Percentiles rank a stretch among this genome's conserved stretches.
Conservation (phyloP, 2,113 vertebrate genomes). For the Chamaea fasciata region DNA sequence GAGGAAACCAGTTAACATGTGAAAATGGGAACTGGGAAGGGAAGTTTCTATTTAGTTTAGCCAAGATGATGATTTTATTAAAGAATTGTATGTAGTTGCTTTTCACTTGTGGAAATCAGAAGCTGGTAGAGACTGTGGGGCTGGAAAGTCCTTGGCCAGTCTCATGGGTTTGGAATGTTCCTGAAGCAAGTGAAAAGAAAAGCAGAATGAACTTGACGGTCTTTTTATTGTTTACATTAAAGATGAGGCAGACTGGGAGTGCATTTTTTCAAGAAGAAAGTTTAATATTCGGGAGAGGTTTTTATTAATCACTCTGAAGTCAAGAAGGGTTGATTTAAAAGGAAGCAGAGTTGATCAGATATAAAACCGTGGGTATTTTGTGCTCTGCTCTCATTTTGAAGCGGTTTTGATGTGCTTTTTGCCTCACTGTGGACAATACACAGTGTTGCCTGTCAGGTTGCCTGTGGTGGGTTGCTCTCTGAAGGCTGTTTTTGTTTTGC, state of each 20-base stretch:
- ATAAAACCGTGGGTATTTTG: neutral
- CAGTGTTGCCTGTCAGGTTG: fast-evolving
- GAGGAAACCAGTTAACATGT: neutral
- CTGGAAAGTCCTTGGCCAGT: neutral
- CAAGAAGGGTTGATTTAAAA: neutral
- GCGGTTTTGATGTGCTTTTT: neutral
- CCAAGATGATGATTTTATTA: neutral
- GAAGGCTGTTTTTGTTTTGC: constrained; percentile 32
- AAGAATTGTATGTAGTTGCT: neutral
- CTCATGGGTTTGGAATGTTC: neutral
- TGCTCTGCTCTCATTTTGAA: neutral
- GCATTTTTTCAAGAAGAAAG: neutral
- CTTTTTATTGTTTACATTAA: neutral
- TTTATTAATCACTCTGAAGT: neutral
- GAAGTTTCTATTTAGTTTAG: neutral
- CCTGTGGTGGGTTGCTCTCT: neutral
- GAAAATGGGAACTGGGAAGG: neutral
- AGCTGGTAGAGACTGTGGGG: neutral
- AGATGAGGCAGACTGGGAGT: neutral
- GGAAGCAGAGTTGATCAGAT: neutral
- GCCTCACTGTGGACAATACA: fast-evolving
- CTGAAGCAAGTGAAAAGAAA: neutral
- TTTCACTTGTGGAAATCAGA: neutral
- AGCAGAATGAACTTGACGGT: neutral
- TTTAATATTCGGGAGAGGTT: neutral